These are phyloP conservation scores for Cyanoramphus novaezelandiae DNA, from an alignment of 2,113 vertebrate genomes.

Conservation along the genomic window DNA sequence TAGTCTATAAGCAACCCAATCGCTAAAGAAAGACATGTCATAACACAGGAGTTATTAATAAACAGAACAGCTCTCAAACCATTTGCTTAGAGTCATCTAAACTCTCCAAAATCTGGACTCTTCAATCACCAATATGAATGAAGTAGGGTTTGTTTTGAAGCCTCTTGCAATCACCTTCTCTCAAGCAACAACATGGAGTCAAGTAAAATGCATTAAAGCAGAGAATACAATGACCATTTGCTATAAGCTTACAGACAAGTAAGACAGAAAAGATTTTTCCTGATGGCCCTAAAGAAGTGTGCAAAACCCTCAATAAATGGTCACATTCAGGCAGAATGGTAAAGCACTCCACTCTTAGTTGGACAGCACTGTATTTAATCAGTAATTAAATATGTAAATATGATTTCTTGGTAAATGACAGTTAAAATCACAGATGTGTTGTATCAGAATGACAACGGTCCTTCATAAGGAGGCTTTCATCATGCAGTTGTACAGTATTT, in stretches of 20 bases:
- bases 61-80: neutral
- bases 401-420: neutral
- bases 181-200: neutral
- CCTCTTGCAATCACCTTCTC: neutral
- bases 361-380: neutral
- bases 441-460: neutral
- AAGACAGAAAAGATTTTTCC: neutral
- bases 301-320: neutral
- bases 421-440: neutral
- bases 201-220: neutral
- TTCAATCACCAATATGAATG: neutral
- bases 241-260: neutral
- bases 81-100: neutral
- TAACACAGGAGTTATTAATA: neutral
- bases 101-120: neutral
- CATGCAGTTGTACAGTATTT: neutral
- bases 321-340: neutral
- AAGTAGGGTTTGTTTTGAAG: neutral
- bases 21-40: neutral
- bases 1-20: neutral
- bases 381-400: neutral
- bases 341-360: neutral
- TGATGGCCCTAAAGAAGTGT: neutral
- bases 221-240: neutral
- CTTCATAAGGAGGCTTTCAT: slow-evolving; percentile 17